phyloP scores from a whole-genome alignment of 2,888 invertebrate genomes.

The Dynastes maya region DNA sequence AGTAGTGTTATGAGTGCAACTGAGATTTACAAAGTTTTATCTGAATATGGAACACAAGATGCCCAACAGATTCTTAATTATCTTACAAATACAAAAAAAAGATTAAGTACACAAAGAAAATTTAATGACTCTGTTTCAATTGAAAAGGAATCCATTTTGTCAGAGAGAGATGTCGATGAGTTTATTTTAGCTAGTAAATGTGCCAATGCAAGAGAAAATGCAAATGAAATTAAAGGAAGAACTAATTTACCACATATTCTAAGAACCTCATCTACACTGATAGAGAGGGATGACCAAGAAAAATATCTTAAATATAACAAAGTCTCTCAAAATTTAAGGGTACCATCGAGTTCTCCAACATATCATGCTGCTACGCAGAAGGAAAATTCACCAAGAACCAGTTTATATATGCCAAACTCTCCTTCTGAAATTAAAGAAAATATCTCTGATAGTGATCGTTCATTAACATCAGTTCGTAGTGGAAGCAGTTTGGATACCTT shows the following conservation, averaged over 20 bases:
- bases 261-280: conserved; percentile 17
- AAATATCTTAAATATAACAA: conserved; percentile 14
- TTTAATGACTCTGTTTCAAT: background rate
- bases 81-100: conserved; percentile 43
- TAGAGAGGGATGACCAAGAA: background rate
- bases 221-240: background rate
- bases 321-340: conserved; percentile 12
- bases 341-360: background rate
- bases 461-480: conserved; percentile 59
- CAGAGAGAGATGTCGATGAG: conserved; percentile 42
- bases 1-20: conserved; percentile 49
- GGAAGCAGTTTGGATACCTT: conserved; percentile 65
- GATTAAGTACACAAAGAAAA: background rate
- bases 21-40: conserved; percentile 51
- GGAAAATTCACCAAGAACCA: background rate
- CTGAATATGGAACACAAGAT: conserved; percentile 45
- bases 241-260: background rate
- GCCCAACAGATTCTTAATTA: conserved; percentile 51
- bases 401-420: conserved; percentile 3
- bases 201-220: background rate
- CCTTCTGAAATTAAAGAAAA: conserved; percentile 50
- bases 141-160: background rate
- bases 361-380: background rate
- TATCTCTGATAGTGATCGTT: conserved; percentile 42
- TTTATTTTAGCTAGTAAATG: conserved; percentile 28